Conservation (phyloP, 2,113 vertebrate genomes). For the Cepphus grylle region DNA sequence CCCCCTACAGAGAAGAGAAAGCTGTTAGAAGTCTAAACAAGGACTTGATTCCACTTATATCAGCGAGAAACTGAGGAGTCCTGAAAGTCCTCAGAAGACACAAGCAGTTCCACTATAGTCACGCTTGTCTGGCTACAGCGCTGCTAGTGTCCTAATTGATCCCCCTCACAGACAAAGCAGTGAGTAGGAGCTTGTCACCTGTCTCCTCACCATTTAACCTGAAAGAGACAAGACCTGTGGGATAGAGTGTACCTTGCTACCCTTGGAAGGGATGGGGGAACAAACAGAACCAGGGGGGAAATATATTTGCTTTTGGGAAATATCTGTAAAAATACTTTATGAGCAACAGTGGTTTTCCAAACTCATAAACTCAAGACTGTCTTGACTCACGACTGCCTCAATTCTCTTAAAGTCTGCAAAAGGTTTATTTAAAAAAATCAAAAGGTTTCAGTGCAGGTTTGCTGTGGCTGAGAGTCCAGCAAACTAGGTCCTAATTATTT, state of each 20-base stretch:
- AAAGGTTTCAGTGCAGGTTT: neutral
- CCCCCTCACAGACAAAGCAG: neutral
- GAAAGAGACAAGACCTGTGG: neutral
- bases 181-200: neutral
- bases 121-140: neutral
- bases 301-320: neutral
- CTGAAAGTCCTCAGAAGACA: neutral
- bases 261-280: neutral
- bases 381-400: neutral
- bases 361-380: neutral
- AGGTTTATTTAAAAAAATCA: neutral
- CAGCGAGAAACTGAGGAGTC: neutral
- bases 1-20: neutral
- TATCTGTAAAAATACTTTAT: neutral
- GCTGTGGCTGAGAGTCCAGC: neutral
- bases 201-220: neutral
- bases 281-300: neutral
- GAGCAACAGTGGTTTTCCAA: neutral
- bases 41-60: neutral
- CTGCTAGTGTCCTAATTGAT: neutral
- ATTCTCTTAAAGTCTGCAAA: neutral
- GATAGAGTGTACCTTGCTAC: neutral
- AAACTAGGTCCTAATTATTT: neutral
- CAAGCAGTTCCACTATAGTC: accelerated
- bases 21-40: neutral